These are phyloP conservation scores for Brachionus rubens DNA, from an alignment of 1,140 invertebrate species.

Conservation along the genomic window DNA sequence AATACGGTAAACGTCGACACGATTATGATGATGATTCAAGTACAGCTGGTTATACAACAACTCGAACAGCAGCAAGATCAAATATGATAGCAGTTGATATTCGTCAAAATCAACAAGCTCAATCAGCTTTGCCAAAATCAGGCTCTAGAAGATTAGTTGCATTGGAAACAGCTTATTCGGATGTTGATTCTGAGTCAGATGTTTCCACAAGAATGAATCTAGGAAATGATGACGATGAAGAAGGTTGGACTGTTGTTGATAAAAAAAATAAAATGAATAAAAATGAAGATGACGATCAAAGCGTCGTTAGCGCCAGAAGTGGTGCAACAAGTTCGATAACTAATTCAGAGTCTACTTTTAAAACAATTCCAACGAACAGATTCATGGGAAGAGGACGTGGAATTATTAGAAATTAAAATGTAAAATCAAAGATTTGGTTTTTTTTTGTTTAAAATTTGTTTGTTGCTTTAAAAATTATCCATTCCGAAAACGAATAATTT, in stretches of 20 bases:
- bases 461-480: too few relatives aligned
- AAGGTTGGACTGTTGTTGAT: background rate
- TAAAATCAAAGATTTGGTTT: too few relatives aligned
- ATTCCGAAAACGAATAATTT: too few relatives aligned
- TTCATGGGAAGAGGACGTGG: constrained; percentile 13
- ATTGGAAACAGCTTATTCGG: background rate
- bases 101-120: background rate
- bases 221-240: background rate
- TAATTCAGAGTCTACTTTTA: background rate
- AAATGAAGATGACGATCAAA: background rate
- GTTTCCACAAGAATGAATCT: background rate
- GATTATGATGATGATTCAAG: background rate
- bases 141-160: background rate
- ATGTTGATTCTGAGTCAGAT: background rate
- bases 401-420: constrained; percentile 1
- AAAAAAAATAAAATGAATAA: background rate
- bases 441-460: too few relatives aligned
- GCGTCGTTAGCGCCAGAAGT: background rate
- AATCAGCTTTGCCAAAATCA: too few relatives aligned
- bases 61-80: background rate
- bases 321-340: background rate
- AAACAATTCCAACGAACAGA: background rate
- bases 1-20: background rate
- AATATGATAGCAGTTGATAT: constrained; percentile 1
- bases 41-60: background rate